Base-by-base conservation (phyloP, 2,113 vertebrate species). In the Trichomycterus rosablanca region DNA sequence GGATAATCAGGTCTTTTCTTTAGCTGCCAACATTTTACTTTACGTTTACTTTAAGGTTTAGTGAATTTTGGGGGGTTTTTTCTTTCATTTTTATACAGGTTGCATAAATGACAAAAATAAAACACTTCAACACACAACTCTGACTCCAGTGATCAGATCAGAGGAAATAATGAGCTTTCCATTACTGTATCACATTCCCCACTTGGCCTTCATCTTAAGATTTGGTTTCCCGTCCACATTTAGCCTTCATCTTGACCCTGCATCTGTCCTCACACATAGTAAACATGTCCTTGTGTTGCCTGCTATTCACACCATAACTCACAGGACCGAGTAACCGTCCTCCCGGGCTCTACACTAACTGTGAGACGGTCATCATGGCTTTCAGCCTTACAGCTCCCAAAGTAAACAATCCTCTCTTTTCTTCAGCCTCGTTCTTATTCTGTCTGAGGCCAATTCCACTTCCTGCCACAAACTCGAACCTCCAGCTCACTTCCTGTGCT, bases 401-500 rank as follows among this genome's bases (percentile, higher is more conserved):
- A 23, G 57, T 51, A 51, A 69, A 58, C 67, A 69, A 34, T 40
- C 16, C 23, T 15, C 19, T 57, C 37, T 44, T 3, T 45, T 24
- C 32, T 14, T 18, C 39, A 52, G 24, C 34, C 30, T 55, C 48
- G 23, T 10, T 63, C 53, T 70, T 42, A 39, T 19, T 34, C 30
- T 32, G 24, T 45, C 24, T 59, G n/a, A 28, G 40, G 56, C 56
- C 51, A 65, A 69, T 56, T 73, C 61, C 66, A 73, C 68, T 68
- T 74, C 68, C 72, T 71, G 68, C 50, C 56, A 61, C 62, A 66
- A n/a, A 53, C 61, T 39, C 30, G 34, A 54, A 54, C 12, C 51
- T 57, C 42, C 49, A 40, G n/a, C 54, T 57, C 50, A 71, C 68
- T 71, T 74, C 68, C 72, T 74, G 72, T 60, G 26, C 30, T 34